Percentiles rank a stretch among this genome's conserved stretches.
These are phyloP conservation scores for Herpetotheres cachinnans DNA, from an alignment of 2,113 vertebrate genomes.

Conservation along the genomic window DNA sequence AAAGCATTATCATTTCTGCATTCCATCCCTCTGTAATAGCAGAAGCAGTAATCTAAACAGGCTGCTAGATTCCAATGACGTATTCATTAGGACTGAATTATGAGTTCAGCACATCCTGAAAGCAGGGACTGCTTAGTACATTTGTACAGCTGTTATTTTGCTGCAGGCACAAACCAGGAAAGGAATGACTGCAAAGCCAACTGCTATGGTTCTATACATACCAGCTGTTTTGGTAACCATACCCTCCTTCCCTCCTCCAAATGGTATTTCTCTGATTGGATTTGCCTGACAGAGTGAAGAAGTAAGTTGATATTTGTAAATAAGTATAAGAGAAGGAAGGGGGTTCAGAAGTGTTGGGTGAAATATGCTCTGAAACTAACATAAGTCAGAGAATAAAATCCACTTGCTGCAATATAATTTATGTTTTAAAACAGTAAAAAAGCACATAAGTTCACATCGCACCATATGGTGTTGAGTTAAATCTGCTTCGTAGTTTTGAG, in stretches of 20 bases:
- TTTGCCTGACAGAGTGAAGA: background rate
- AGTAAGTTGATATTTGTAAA: background rate
- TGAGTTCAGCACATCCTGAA: conserved; percentile 74
- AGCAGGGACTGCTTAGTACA: conserved; percentile 64
- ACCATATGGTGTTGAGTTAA: conserved; percentile 60
- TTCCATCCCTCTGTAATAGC: conserved; percentile 57
- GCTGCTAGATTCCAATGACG: conserved; percentile 69
- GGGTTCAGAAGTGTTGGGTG: background rate
- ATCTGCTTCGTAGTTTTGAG: conserved; percentile 45
- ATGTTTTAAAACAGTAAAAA: conserved; percentile 18
- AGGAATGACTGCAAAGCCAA: conserved; percentile 55
- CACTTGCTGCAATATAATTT: background rate
- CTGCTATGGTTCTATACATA: conserved; percentile 30
- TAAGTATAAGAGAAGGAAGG: background rate
- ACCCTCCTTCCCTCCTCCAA: background rate
- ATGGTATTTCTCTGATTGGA: background rate
- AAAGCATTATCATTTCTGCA: conserved; percentile 61
- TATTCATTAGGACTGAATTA: conserved; percentile 79
- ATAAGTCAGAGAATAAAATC: background rate
- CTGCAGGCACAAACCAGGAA: conserved; percentile 51
- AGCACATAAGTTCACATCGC: background rate
- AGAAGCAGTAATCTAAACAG: conserved; percentile 72
- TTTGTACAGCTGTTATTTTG: conserved; percentile 74
- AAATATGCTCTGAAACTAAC: background rate
- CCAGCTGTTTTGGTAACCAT: conserved; percentile 57